phyloP scores from a whole-genome alignment of 92 coral and sea anemone species.

The Desmophyllum pertusum region DNA sequence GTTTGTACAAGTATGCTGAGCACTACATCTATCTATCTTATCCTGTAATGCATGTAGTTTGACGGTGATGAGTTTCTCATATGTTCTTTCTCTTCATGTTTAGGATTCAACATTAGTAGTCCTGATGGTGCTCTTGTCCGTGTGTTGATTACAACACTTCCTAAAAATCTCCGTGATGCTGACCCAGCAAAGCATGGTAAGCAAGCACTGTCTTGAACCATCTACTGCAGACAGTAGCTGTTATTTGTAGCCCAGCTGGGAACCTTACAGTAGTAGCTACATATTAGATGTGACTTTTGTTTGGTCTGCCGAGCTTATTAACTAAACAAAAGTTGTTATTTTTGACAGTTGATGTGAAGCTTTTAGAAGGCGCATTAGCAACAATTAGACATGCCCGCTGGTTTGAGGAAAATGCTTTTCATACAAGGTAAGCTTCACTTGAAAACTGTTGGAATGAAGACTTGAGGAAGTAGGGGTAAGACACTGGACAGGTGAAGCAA shows the following conservation, averaged over 20 bases:
- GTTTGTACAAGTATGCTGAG: too few relatives aligned
- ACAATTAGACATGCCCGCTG: conserved; percentile 98
- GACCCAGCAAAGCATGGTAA: conserved; percentile 93
- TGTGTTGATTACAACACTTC: conserved; percentile 94
- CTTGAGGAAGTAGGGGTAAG: too few relatives aligned
- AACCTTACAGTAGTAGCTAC: not conserved
- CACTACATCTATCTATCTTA: too few relatives aligned
- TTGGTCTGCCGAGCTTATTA: not conserved
- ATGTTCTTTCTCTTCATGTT: not conserved
- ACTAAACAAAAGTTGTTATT: not conserved
- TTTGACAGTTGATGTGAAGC: conserved; percentile 91
- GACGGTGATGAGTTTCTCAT: not conserved
- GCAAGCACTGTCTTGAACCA: not conserved
- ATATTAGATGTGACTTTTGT: not conserved
- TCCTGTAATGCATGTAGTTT: too few relatives aligned
- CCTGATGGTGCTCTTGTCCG: conserved; percentile 92
- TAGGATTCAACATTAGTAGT: conserved; percentile 91
- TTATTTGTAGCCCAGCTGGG: too few relatives aligned
- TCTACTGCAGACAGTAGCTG: not conserved
- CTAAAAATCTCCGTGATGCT: conserved; percentile 92
- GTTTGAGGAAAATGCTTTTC: conserved; percentile 99
- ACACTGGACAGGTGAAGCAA: too few relatives aligned
- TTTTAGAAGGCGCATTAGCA: conserved; percentile 96
- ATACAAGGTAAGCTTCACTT: conserved; percentile 80
- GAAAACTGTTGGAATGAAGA: too few relatives aligned